These are phyloP conservation scores for Eubucco bourcierii DNA, from an alignment of 2,113 vertebrate genomes.

Conservation along the genomic window DNA sequence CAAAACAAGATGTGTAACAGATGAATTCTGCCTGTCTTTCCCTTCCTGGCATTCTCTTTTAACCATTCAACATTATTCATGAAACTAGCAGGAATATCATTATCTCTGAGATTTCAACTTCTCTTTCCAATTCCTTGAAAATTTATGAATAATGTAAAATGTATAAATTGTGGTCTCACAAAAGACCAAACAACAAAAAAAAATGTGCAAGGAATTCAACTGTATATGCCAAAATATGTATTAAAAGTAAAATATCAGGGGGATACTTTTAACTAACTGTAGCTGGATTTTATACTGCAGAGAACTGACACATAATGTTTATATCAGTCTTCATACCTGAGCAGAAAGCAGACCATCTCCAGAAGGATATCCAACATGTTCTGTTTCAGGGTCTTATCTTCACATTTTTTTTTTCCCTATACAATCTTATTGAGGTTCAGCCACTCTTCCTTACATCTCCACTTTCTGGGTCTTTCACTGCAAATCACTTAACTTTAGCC, in stretches of 20 bases:
- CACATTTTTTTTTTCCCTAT: too few relatives aligned
- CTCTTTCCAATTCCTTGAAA: background rate
- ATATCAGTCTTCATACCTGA: background rate
- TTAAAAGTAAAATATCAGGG: background rate
- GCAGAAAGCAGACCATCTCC: background rate
- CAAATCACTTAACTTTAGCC: background rate
- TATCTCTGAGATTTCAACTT: background rate
- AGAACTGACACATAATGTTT: background rate
- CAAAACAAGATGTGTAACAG: conserved; percentile 52
- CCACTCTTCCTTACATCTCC: background rate
- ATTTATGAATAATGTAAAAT: background rate
- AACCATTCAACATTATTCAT: background rate
- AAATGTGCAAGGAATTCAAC: background rate
- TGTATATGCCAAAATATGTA: background rate
- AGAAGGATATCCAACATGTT: background rate
- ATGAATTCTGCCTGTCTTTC: conserved; percentile 49
- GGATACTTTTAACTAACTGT: background rate
- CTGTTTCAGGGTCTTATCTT: background rate
- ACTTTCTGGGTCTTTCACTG: background rate
- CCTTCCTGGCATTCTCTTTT: background rate
- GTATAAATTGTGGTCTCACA: background rate
- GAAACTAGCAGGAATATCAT: conserved; percentile 4
- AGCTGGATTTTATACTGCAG: background rate
- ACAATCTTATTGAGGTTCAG: background rate
- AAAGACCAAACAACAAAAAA: background rate